phyloP scores from a whole-genome alignment of 2,113 vertebrate species.

The Reinhardtius hippoglossoides region DNA sequence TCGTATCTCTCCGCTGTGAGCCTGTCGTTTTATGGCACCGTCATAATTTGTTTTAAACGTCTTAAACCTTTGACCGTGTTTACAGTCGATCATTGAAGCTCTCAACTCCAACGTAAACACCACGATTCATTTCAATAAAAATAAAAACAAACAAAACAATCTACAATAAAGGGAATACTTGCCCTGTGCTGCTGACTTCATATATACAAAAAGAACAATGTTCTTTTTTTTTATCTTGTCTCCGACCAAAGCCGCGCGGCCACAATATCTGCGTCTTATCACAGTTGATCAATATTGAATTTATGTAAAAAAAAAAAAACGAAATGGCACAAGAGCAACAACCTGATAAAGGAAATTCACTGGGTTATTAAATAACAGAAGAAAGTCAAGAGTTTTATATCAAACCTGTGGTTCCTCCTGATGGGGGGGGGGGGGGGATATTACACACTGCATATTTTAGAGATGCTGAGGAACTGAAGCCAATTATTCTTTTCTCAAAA shows the following conservation, averaged over 20 bases:
- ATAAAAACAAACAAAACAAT: constrained; percentile 1
- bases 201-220: constrained; percentile 4
- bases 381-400: constrained; percentile 33
- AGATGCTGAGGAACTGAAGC: background rate
- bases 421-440: background rate
- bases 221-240: constrained; percentile 38
- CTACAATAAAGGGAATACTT: constrained; percentile 22
- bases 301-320: constrained; percentile 58
- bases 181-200: constrained; percentile 29
- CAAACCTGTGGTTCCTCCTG: background rate
- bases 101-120: constrained; percentile 6
- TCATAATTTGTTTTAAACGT: constrained; percentile 10
- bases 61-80: constrained; percentile 13
- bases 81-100: constrained; percentile 1
- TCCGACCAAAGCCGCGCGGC: constrained; percentile 19
- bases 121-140: constrained; percentile 36
- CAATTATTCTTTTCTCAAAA: background rate
- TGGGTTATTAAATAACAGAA: constrained; percentile 52
- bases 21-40: constrained; percentile 4
- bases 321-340: constrained; percentile 27
- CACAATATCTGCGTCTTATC: constrained; percentile 60
- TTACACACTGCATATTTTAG: background rate
- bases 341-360: constrained; percentile 40
- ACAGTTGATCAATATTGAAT: constrained; percentile 61
- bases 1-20: background rate